phyloP scores from a whole-genome alignment of 1,140 invertebrate species.

The Rhynchophorus ferrugineus region DNA sequence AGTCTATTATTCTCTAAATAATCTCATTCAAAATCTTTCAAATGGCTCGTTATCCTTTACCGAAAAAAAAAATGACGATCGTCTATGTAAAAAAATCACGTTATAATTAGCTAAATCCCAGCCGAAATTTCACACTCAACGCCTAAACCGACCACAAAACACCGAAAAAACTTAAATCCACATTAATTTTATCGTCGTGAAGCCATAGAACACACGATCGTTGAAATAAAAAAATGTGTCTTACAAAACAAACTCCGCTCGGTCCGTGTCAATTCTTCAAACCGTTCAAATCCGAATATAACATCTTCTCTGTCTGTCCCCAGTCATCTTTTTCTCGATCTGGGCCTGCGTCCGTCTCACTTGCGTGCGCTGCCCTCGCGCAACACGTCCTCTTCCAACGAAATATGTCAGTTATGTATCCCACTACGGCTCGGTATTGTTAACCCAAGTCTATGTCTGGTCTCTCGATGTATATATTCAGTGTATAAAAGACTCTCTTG shows the following conservation, averaged over 20 bases:
- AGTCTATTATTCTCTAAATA: no score
- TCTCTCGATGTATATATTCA: conserved; percentile 22
- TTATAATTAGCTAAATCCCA: not conserved
- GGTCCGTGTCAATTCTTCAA: conserved; percentile 17
- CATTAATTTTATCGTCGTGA: conserved; percentile 6
- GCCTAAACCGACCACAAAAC: conserved; percentile 11
- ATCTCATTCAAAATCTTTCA: no score
- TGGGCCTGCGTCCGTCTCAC: conserved; percentile 15
- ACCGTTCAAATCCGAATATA: conserved; percentile 11
- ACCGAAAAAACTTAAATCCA: conserved; percentile 14
- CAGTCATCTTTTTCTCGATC: conserved; percentile 21
- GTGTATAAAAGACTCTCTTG: conserved; percentile 27
- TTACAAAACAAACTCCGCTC: conserved; percentile 22
- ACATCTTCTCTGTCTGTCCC: conserved; percentile 18
- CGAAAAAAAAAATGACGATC: no score
- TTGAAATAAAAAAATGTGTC: conserved; percentile 20
- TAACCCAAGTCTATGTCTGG: conserved; percentile 26
- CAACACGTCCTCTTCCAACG: conserved; percentile 22
- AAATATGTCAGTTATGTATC: conserved; percentile 36
- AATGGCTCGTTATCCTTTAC: no score
- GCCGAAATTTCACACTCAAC: not conserved
- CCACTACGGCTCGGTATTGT: conserved; percentile 31
- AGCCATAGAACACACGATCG: conserved; percentile 17
- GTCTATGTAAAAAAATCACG: not conserved
- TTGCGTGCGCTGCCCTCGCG: conserved; percentile 4